phyloP scores from a whole-genome alignment of 2,888 invertebrate species.

The Acronicta leporina region DNA sequence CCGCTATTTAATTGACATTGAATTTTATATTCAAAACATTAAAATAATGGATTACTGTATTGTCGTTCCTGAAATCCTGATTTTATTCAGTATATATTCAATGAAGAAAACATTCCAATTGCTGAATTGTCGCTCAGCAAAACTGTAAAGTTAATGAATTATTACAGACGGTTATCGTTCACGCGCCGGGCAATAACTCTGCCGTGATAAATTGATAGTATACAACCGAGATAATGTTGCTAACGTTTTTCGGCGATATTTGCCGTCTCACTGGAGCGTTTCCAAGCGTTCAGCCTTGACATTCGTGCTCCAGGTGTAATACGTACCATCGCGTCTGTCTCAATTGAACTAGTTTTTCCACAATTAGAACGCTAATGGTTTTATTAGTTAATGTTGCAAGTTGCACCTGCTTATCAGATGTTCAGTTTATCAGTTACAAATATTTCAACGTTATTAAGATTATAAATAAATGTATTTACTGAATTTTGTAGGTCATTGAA shows the following conservation, averaged over 20 bases:
- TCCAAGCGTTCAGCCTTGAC: slow-evolving; percentile 86
- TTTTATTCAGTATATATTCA: slow-evolving; percentile 5
- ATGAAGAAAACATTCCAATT: not conserved
- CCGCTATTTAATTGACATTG: slow-evolving; percentile 74
- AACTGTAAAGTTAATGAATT: slow-evolving; percentile 36
- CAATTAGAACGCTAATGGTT: slow-evolving; percentile 28
- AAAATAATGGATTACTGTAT: slow-evolving; percentile 8
- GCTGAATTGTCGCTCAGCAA: slow-evolving; percentile 11
- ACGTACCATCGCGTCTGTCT: slow-evolving; percentile 67
- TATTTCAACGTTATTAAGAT: slow-evolving; percentile 12
- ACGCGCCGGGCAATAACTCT: slow-evolving; percentile 30
- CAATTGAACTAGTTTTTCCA: slow-evolving; percentile 64
- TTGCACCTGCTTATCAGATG: slow-evolving; percentile 12
- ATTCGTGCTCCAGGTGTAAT: slow-evolving; percentile 83
- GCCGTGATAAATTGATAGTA: slow-evolving; percentile 35
- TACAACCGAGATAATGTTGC: slow-evolving; percentile 24
- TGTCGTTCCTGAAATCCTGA: not conserved
- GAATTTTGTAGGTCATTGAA: too few species aligned
- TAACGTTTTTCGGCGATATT: slow-evolving; percentile 48
- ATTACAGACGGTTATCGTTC: slow-evolving; percentile 54
- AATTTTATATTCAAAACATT: slow-evolving; percentile 62
- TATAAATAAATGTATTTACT: not conserved
- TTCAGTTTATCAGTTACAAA: slow-evolving; percentile 11
- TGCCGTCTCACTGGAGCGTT: slow-evolving; percentile 75
- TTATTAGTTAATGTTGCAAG: slow-evolving; percentile 23